Percentiles rank a stretch among this genome's conserved stretches.
phyloP scores from a whole-genome alignment of 2,113 vertebrate genomes.

The Aramus guarauna region DNA sequence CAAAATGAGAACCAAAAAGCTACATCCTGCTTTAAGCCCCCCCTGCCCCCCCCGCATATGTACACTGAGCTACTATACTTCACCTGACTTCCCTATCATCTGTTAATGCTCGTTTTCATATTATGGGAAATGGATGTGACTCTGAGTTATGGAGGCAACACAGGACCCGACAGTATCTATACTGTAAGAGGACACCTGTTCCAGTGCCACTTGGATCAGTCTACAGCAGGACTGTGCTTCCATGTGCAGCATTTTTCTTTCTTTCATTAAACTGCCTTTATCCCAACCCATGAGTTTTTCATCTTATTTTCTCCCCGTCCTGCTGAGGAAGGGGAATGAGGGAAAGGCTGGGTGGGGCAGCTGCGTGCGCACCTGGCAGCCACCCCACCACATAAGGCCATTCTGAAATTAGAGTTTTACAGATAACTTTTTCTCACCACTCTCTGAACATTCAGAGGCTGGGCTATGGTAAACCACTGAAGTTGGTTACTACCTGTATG shows the following conservation, averaged over 20 bases:
- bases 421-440: background rate
- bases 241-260: background rate
- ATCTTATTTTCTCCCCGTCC: background rate
- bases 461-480: background rate
- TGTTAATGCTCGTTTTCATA: background rate
- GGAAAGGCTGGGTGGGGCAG: background rate
- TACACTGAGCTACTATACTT: background rate
- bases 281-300: background rate
- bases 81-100: too few species aligned
- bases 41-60: too few species aligned
- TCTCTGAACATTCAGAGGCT: background rate
- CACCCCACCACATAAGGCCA: background rate
- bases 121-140: background rate
- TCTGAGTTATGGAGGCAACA: background rate
- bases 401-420: background rate
- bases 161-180: fast-evolving
- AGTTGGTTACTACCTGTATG: background rate
- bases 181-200: background rate
- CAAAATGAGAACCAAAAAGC: background rate
- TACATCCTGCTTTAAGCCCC: background rate
- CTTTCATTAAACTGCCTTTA: background rate
- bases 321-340: background rate
- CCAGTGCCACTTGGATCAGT: background rate
- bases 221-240: background rate
- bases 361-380: background rate